Evolutionary conservation across 2,888 invertebrate species (phyloP).

Genomic region (Sesia apiformis): DNA sequence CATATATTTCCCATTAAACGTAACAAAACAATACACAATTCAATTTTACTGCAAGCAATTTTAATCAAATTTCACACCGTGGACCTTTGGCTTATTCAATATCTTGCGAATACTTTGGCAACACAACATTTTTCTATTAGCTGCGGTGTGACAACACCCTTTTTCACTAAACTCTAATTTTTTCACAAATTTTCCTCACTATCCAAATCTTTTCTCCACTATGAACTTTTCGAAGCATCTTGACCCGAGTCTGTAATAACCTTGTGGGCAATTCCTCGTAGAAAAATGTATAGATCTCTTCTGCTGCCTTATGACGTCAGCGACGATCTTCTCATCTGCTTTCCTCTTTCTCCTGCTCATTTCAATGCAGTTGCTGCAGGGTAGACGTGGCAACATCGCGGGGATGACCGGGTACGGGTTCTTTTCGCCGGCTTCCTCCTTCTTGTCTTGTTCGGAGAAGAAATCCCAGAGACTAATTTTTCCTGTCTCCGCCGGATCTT

Average conservation of each 20-base stretch:
- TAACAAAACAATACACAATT: too few species aligned
- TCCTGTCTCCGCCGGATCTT: not conserved
- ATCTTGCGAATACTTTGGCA: too few species aligned
- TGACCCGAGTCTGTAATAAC: not conserved
- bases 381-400: slow-evolving; percentile 14
- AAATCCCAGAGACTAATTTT: not conserved
- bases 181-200: too few species aligned
- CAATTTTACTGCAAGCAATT: too few species aligned
- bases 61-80: too few species aligned
- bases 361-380: slow-evolving; percentile 21
- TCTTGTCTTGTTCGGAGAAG: not conserved
- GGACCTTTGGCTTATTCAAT: too few species aligned
- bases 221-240: not conserved
- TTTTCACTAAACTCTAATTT: too few species aligned
- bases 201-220: not conserved
- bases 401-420: slow-evolving; percentile 13
- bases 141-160: too few species aligned
- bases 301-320: not conserved
- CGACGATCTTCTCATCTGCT: not conserved
- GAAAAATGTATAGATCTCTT: not conserved
- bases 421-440: not conserved
- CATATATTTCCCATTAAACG: too few species aligned
- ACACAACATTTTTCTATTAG: too few species aligned
- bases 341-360: slow-evolving; percentile 3
- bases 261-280: not conserved